Conservation (phyloP, 2,888 invertebrate species). For the Dasypogon diadema region DNA sequence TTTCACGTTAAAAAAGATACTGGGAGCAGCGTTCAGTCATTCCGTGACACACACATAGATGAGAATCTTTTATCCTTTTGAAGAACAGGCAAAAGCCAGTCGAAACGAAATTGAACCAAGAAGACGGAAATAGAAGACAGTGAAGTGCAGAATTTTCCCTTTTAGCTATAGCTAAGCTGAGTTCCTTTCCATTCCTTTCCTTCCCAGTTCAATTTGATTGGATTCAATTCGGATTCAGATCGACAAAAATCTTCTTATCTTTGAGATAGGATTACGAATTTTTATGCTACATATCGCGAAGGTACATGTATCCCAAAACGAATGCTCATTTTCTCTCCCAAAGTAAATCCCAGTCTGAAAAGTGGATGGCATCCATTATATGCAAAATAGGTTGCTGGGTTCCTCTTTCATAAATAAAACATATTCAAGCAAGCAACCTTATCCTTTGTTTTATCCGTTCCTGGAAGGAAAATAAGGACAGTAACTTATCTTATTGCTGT, state of each 20-base stretch:
- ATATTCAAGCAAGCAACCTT: conserved; percentile 3
- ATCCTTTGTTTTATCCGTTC: not conserved
- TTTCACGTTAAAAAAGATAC: not conserved
- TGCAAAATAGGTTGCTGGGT: conserved; percentile 9
- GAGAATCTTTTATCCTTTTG: not conserved
- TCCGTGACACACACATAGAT: not conserved
- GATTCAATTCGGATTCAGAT: conserved; percentile 43
- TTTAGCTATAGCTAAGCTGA: no score
- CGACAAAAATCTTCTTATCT: conserved; percentile 26
- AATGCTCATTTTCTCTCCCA: not conserved
- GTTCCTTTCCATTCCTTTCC: not conserved
- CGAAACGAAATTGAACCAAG: not conserved
- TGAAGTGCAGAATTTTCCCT: not conserved
- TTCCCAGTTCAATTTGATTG: conserved; percentile 43
- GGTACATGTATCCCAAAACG: not conserved
- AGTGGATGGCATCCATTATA: conserved; percentile 13
- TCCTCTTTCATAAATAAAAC: conserved; percentile 9
- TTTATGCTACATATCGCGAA: not conserved
- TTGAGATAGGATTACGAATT: conserved; percentile 14
- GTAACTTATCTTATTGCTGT: not conserved
- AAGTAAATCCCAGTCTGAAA: not conserved
- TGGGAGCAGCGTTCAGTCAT: no score
- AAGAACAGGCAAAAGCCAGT: no score
- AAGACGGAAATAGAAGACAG: not conserved
- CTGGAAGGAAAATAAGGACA: not conserved